Conservation (phyloP, 2,888 invertebrate species). For the Caenorhabditis sp. region DNA sequence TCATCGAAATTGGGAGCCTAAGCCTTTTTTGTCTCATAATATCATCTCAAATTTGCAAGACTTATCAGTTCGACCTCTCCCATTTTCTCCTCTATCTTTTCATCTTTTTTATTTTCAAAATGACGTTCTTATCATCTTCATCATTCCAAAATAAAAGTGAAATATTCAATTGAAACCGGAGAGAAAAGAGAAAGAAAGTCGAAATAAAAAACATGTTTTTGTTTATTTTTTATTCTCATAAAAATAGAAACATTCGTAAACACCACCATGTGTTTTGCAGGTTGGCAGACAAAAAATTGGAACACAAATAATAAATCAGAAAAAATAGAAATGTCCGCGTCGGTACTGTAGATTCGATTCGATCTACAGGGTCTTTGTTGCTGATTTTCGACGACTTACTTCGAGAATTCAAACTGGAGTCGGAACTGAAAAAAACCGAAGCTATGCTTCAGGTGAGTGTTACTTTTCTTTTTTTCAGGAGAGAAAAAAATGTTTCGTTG, state of each 20-base stretch:
- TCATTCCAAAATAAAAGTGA: background rate
- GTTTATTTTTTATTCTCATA: background rate
- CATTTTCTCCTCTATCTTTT: background rate
- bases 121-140: background rate
- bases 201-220: background rate
- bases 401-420: background rate
- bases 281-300: background rate
- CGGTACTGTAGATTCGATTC: background rate
- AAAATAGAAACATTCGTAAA: background rate
- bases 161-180: background rate
- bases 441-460: background rate
- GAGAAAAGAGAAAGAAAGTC: no score
- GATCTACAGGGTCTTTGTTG: background rate
- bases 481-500: no score
- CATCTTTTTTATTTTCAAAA: background rate
- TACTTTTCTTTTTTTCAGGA: no score
- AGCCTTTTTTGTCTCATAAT: no score
- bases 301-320: background rate
- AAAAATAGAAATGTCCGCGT: background rate
- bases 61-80: background rate
- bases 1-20: no score
- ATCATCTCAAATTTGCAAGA: background rate
- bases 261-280: background rate
- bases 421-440: background rate
- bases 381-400: background rate